Conservation (phyloP, 1,140 invertebrate genomes). For the Sesamia nonagrioides region DNA sequence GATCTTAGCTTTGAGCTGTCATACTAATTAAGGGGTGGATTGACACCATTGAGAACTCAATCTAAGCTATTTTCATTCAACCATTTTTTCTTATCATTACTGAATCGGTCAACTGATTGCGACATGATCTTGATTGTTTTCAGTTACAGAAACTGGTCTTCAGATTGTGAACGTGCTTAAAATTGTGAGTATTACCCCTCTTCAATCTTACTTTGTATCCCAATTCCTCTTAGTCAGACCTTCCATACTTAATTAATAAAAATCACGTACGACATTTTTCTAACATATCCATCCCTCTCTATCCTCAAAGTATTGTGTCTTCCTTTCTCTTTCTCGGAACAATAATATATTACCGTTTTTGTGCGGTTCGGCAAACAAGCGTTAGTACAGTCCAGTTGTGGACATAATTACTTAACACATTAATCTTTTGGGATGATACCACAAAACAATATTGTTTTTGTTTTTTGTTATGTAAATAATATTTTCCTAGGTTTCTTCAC, state of each 20-base stretch:
- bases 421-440: neutral
- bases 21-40: no score
- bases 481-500: neutral
- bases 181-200: no score
- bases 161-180: no score
- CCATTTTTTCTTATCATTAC: no score
- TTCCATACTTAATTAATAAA: conserved; percentile 2
- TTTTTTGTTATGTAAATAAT: neutral
- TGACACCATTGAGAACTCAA: no score
- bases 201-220: neutral
- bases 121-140: no score
- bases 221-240: neutral
- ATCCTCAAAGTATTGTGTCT: neutral
- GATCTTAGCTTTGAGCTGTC: no score
- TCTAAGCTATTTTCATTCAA: no score
- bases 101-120: no score
- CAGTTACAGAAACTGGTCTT: no score
- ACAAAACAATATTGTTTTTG: neutral
- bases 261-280: conserved; percentile 7
- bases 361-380: neutral
- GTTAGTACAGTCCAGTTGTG: neutral
- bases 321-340: neutral
- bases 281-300: neutral
- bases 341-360: conserved; percentile 4
- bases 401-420: conserved; percentile 16